Percentiles rank a stretch among this genome's conserved stretches.
phyloP scores from a whole-genome alignment of 2,113 vertebrate genomes.

The Ardeotis arabs region DNA sequence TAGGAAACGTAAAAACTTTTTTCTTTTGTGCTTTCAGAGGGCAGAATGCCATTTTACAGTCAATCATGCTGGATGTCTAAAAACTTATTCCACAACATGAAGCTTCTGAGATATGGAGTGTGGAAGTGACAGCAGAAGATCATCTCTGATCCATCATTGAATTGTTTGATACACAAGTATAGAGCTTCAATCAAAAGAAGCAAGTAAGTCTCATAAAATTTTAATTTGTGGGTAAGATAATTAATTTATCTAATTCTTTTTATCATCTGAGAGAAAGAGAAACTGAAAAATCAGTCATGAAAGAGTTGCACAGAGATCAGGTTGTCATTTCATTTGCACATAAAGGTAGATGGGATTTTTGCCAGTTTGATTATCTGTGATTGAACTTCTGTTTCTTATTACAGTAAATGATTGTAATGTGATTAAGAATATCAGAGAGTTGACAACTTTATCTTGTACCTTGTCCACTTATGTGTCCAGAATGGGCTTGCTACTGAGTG shows the following conservation, averaged over 20 bases:
- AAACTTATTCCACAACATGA: background rate
- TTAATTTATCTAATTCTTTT: slow-evolving; percentile 50
- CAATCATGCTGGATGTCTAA: background rate
- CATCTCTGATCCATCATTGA: background rate
- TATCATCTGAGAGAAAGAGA: slow-evolving; percentile 45
- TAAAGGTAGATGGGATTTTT: slow-evolving; percentile 43
- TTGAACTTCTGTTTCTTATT: slow-evolving; percentile 64
- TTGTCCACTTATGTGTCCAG: background rate
- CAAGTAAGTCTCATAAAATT: background rate
- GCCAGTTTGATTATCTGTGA: slow-evolving; percentile 40
- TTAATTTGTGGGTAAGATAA: slow-evolving; percentile 51
- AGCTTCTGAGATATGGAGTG: background rate
- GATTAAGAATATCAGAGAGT: slow-evolving; percentile 53
- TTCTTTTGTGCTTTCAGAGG: background rate
- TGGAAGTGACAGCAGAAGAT: background rate
- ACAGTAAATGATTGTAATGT: slow-evolving; percentile 7
- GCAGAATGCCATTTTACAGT: slow-evolving; percentile 12
- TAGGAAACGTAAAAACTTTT: background rate
- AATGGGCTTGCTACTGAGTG: background rate
- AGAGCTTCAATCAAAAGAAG: background rate
- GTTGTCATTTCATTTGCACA: slow-evolving; percentile 21
- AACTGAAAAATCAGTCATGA: background rate
- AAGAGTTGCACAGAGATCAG: background rate
- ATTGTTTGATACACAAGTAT: slow-evolving; percentile 11
- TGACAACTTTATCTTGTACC: slow-evolving; percentile 31